phyloP scores from a whole-genome alignment of 2,113 vertebrate genomes.

The Alosa alosa region DNA sequence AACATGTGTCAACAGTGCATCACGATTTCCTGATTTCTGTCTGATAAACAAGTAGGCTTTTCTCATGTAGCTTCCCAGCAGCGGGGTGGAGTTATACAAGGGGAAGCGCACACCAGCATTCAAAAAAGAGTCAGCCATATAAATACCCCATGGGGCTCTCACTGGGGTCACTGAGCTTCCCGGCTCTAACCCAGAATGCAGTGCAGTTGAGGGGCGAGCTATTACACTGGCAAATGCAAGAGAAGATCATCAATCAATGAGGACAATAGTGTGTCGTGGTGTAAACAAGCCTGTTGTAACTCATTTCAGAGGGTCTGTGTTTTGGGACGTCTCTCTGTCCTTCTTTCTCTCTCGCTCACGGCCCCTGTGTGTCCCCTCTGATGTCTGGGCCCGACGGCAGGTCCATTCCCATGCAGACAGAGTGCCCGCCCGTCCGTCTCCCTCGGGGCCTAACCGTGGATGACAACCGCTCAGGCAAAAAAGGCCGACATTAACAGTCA shows the following conservation, averaged over 20 bases:
- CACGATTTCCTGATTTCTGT: neutral
- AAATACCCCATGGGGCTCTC: neutral
- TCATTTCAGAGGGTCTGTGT: constrained; percentile 22
- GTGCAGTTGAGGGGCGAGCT: neutral
- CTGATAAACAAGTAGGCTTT: neutral
- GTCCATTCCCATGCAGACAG: constrained; percentile 56
- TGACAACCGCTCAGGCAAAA: constrained; percentile 44
- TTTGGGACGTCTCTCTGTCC: constrained; percentile 22
- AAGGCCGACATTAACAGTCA: constrained; percentile 52
- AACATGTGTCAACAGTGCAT: too few relatives aligned
- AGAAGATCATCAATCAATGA: constrained; percentile 57
- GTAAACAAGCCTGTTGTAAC: constrained; percentile 57
- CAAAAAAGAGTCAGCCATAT: neutral
- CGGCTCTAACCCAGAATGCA: neutral
- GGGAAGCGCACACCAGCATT: neutral
- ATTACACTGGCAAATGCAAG: neutral
- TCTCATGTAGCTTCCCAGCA: too few relatives aligned
- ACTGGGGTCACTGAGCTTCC: constrained; percentile 20
- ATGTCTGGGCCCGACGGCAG: constrained; percentile 33
- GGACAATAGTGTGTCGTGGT: constrained; percentile 39
- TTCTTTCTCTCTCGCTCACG: neutral
- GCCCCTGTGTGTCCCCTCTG: neutral
- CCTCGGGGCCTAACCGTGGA: constrained; percentile 60
- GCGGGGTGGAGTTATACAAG: neutral
- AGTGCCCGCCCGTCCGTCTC: constrained; percentile 39